A percentile compares a stretch with the other conserved stretches of the same genome.
phyloP scores from a whole-genome alignment of 1,140 invertebrate species.

The Caerostris darwini region DNA sequence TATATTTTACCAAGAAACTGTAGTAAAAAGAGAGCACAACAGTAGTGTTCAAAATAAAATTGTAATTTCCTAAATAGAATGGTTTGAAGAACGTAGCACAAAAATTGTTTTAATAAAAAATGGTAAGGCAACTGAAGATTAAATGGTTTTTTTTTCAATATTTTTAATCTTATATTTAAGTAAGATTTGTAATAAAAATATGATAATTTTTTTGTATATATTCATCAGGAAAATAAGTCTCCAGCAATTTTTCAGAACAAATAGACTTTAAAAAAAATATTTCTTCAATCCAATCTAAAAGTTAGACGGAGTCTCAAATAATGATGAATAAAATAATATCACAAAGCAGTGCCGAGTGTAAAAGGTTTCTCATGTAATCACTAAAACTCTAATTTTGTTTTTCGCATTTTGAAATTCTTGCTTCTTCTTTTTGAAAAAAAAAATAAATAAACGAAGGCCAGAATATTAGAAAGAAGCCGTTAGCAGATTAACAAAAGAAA shows the following conservation, averaged over 20 bases:
- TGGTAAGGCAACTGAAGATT: no score
- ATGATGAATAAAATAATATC: not conserved
- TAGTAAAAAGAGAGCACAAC: no score
- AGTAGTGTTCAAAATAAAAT: no score
- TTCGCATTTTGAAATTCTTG: conserved; percentile 2
- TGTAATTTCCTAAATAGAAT: no score
- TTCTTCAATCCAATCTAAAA: not conserved
- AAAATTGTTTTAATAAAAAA: no score
- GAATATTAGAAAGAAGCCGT: not conserved
- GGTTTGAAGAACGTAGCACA: no score
- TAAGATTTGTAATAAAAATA: no score
- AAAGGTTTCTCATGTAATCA: conserved; percentile 31
- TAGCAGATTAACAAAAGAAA: conserved; percentile 31
- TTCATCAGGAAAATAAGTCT: not conserved
- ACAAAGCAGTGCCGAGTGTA: not conserved
- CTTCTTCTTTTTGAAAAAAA: not conserved
- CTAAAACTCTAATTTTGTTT: not conserved
- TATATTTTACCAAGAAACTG: no score
- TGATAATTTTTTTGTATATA: no score
- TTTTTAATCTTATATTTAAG: no score
- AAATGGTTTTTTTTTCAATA: no score
- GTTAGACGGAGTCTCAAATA: not conserved
- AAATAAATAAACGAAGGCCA: not conserved
- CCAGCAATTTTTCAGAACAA: not conserved
- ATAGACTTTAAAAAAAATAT: not conserved